phyloP scores from a whole-genome alignment of 1,140 invertebrate genomes.

The Holcopasites calliopsidis region DNA sequence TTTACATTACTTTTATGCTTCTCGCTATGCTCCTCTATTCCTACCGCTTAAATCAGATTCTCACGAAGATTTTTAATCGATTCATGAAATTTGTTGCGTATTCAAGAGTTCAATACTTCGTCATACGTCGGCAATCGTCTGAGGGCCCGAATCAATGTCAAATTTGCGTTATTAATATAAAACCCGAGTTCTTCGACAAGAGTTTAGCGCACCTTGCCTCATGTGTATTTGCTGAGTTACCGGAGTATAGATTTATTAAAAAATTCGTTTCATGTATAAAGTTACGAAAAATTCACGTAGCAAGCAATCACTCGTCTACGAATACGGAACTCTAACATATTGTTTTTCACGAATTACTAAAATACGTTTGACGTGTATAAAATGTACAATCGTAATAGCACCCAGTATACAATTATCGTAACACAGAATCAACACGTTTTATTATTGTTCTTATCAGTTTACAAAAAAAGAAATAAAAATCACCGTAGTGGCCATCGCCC shows the following conservation, averaged over 20 bases:
- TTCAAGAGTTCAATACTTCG: background rate
- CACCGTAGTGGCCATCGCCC: background rate
- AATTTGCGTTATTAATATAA: background rate
- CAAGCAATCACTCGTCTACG: conserved; percentile 26
- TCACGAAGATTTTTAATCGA: background rate
- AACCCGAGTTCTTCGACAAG: too few relatives aligned
- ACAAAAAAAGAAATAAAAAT: background rate
- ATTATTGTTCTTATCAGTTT: conserved; percentile 5
- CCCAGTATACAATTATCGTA: conserved; percentile 15
- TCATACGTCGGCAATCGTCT: background rate
- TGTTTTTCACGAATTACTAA: conserved; percentile 35
- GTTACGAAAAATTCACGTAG: conserved; percentile 53
- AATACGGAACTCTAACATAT: conserved; percentile 40
- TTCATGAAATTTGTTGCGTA: conserved; percentile 1
- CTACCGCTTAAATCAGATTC: background rate
- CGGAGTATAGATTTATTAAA: conserved; percentile 35
- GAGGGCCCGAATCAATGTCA: background rate
- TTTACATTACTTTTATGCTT: conserved; percentile 15
- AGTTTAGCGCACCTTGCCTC: too few relatives aligned
- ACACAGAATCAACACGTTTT: conserved; percentile 15
- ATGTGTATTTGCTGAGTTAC: background rate
- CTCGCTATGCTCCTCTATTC: conserved; percentile 15
- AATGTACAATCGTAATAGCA: conserved; percentile 44
- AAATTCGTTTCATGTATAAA: conserved; percentile 48
- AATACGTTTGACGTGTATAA: conserved; percentile 35